phyloP scores from a whole-genome alignment of 2,888 invertebrate genomes.

The Dinocampus coccinellae region DNA sequence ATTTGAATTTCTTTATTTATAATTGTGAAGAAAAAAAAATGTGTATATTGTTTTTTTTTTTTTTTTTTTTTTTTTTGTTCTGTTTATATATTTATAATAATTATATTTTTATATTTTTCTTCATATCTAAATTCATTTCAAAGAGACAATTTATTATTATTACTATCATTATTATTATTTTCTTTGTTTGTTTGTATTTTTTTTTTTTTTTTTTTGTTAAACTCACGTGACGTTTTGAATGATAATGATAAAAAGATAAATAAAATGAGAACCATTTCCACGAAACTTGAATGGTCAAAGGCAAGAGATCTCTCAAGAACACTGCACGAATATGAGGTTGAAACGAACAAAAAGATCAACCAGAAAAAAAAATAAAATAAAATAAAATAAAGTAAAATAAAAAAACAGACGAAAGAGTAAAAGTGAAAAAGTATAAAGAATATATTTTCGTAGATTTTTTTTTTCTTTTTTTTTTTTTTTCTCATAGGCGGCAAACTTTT shows the following conservation, averaged over 20 bases:
- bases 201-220: not conserved
- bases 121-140: too few relatives aligned
- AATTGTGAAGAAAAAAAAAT: not conserved
- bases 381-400: not conserved
- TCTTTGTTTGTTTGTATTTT: not conserved
- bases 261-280: slow-evolving; percentile 2
- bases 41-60: too few relatives aligned
- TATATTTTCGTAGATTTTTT: slow-evolving; percentile 23
- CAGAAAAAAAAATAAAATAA: not conserved
- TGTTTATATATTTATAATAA: too few relatives aligned
- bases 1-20: slow-evolving; percentile 5
- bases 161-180: not conserved
- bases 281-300: slow-evolving; percentile 22
- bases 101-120: too few relatives aligned
- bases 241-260: not conserved
- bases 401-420: slow-evolving; percentile 5
- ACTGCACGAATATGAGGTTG: not conserved
- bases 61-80: too few relatives aligned
- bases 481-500: slow-evolving; percentile 12
- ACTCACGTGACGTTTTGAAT: not conserved
- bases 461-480: slow-evolving; percentile 13
- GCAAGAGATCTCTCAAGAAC: slow-evolving; percentile 25
- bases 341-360: not conserved
- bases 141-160: not conserved
- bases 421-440: slow-evolving; percentile 6